phyloP scores from a whole-genome alignment of 2,888 invertebrate genomes.

The Harpagoxenus sublaevis region DNA sequence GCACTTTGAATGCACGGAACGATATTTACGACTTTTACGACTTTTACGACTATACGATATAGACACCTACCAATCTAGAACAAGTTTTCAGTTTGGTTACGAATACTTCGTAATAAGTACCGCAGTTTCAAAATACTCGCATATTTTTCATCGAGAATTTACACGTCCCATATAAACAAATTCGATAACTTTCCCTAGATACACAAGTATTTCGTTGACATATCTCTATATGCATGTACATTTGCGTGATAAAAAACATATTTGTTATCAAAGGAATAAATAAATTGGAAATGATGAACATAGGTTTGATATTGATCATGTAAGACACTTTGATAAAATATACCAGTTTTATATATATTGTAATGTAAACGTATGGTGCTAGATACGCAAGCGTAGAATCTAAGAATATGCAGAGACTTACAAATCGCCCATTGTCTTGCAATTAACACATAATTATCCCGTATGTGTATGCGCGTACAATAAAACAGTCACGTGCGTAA shows the following conservation, averaged over 20 bases:
- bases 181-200: not conserved
- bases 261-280: not conserved
- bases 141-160: not conserved
- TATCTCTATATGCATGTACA: not conserved
- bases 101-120: not conserved
- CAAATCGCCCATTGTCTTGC: conserved; percentile 36
- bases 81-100: not conserved
- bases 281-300: conserved; percentile 7
- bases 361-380: conserved; percentile 26
- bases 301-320: not conserved
- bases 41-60: not conserved
- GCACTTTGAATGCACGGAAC: not conserved
- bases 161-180: not conserved
- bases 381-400: conserved; percentile 31
- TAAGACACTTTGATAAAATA: not conserved
- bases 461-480: conserved; percentile 46
- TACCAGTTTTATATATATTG: not conserved
- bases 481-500: conserved; percentile 64
- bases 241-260: not conserved
- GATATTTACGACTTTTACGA: not conserved
- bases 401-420: conserved; percentile 20
- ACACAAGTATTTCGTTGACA: not conserved
- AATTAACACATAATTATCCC: conserved; percentile 35
- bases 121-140: not conserved
- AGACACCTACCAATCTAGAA: conserved; percentile 30